phyloP scores from a whole-genome alignment of 2,113 vertebrate genomes.

The Laticauda colubrina region DNA sequence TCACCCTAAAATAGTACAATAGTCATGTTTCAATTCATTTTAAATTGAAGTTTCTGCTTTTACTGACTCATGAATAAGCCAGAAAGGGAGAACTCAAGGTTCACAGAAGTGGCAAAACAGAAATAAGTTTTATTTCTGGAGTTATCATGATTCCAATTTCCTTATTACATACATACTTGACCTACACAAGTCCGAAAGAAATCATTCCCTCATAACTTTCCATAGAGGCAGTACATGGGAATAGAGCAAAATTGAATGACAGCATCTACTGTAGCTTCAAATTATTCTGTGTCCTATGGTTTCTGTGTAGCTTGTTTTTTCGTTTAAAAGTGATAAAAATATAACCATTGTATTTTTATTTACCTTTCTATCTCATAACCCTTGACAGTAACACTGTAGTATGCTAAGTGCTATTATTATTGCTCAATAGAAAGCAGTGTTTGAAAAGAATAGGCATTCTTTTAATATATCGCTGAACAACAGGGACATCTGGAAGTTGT shows the following conservation, averaged over 20 bases:
- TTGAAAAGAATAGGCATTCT: slow-evolving; percentile 40
- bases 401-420: neutral
- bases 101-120: neutral
- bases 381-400: slow-evolving; percentile 18
- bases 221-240: neutral
- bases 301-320: slow-evolving; percentile 11
- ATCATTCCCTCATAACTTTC: neutral
- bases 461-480: slow-evolving; percentile 41
- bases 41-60: neutral
- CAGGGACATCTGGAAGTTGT: slow-evolving; percentile 34
- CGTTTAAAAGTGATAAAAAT: neutral
- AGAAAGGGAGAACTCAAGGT: neutral
- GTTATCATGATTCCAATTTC: neutral
- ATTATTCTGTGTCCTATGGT: neutral
- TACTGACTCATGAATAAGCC: too few species aligned
- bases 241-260: neutral
- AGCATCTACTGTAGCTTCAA: neutral
- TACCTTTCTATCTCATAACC: slow-evolving; percentile 6
- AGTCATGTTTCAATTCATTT: neutral
- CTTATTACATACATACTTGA: neutral
- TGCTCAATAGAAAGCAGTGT: slow-evolving; percentile 21
- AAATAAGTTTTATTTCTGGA: neutral
- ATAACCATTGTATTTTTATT: neutral
- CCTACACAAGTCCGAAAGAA: neutral
- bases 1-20: neutral